Base-by-base conservation (phyloP, 2,797 vertebrate genomes). In the Rhinogobio ventralis region DNA sequence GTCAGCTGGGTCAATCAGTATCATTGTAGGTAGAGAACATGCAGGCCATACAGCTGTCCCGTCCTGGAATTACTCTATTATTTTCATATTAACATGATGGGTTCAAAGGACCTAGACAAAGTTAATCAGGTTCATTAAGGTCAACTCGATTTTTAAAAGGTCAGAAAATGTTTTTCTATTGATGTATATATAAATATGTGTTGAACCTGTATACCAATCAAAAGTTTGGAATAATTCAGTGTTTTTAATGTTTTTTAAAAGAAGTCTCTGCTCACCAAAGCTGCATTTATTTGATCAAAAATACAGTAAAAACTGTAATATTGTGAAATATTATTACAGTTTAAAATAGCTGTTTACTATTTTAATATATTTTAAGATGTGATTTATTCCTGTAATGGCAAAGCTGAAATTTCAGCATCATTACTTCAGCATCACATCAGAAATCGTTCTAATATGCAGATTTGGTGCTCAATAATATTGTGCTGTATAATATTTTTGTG, bases 1-100 rank as follows among this genome's bases (percentile, higher is more conserved):
- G 83, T 79, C 42, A 46, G 55, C 23, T 45, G 74, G 51, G 68
- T 84, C 75, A 80, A 72, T 74, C 66, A 75, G 76, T 33, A 51
- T 68, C 45, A 30, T 17, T 15, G 19, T 73, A 49, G 39, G 57
- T 23, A 66, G 82, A 82, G 74, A 62, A 82, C 82, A 39, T 23
- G 23, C 45, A 51, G 74, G n/a, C 11, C 39, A 20, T 13, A 66
- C 19, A 55, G 4, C 45, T 67, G 45, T 42, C 49, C 82, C 36
- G 1, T 57, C 14, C n/a, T 83, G 36, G 62, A 83, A 68, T 83
- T n/a, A 68, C 62, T 62, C n/a, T 17, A 6, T 36, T 75, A 36
- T 36, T 77, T 77, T 77, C 14, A 42, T 10, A 11, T 74, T 23
- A 33, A 53, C 28, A 77, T 39, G 20, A 33, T 42, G 15, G 33